Evolutionary conservation across 2,888 invertebrate species (phyloP), one percentile per base, ranked within the genome.

Genomic region (Cactoblastis cactorum): DNA sequence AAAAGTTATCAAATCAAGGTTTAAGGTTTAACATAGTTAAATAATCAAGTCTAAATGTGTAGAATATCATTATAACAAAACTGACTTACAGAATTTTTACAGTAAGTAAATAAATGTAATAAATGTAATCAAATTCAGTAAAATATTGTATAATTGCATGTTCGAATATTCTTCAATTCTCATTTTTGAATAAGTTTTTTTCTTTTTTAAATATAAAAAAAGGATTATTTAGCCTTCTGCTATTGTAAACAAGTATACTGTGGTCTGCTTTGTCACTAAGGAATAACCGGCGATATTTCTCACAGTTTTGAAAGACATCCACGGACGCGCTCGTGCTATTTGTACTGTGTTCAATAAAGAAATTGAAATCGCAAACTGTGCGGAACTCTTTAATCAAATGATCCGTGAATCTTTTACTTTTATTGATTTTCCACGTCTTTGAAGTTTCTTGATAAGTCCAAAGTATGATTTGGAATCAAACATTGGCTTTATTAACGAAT

Each of bases 251-350:
- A 1, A 17, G 11, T 28, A 11, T 28, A 15, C 11, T 32, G 3
- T 28, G 11, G 3, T 9, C 15, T 11, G 2, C 28, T 15, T 9
- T 28, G 15, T 43, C 28, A 17, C 17, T 11, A 28, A 32, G n/a
- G 24, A 43, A 43, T 28, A 43, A 32, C 28, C 2, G 28, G 32
- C 43, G 28, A 43, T 43, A 43, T 43, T 17, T 43, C 43, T 43
- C 28, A 4, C 43, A 28, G 43, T 24, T 43, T 43, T 43, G 28
- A 43, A 28, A 43, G 28, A 43, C 24, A 17, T 43, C 43, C 28
- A 12, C 28, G 28, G 43, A 43, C 14, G 43, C 15, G 28, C 24
- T 43, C 43, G 14, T 24, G 24, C 12, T 43, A 28, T 43, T 43
- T 28, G 28, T 9, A 15, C 43, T 43, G 18, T 43, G 24, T 9